Percentiles rank a stretch among this genome's conserved stretches.
Evolutionary conservation across 2,113 vertebrate genomes (phyloP).

Genomic region (Sinocyclocheilus grahami): DNA sequence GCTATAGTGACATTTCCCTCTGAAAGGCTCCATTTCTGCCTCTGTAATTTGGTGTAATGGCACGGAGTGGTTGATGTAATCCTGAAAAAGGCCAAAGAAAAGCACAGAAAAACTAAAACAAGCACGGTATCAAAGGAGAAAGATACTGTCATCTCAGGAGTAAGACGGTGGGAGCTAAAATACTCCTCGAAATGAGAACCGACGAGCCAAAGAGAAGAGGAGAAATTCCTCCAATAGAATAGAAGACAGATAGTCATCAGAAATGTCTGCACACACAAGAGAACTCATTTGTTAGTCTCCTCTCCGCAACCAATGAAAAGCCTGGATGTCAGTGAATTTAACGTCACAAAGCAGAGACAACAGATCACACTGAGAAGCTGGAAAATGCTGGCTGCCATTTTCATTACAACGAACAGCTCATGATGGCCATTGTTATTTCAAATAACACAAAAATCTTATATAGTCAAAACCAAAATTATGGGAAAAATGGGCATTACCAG

Average conservation of each 20-base stretch:
- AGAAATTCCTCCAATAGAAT: constrained; percentile 42
- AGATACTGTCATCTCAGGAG: constrained; percentile 17
- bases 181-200: constrained; percentile 22
- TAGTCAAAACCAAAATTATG: neutral
- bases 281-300: constrained; percentile 72
- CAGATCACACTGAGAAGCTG: constrained; percentile 17
- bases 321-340: constrained; percentile 62
- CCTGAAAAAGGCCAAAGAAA: constrained; percentile 20
- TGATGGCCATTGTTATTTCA: neutral
- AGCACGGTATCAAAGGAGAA: constrained; percentile 43
- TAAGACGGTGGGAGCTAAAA: constrained; percentile 7
- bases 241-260: constrained; percentile 74
- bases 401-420: constrained; percentile 32
- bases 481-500: neutral
- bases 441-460: neutral
- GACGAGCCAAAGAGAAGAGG: neutral
- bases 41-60: constrained; percentile 47
- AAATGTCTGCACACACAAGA: constrained; percentile 73
- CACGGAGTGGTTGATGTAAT: constrained; percentile 41
- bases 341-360: constrained; percentile 31
- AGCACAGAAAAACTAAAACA: constrained; percentile 22
- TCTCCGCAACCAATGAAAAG: constrained; percentile 65
- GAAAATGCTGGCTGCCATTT: constrained; percentile 59
- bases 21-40: neutral
- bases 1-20: constrained; percentile 36